Conservation (phyloP, 2,797 vertebrate genomes). For the Molossus alvarezi region DNA sequence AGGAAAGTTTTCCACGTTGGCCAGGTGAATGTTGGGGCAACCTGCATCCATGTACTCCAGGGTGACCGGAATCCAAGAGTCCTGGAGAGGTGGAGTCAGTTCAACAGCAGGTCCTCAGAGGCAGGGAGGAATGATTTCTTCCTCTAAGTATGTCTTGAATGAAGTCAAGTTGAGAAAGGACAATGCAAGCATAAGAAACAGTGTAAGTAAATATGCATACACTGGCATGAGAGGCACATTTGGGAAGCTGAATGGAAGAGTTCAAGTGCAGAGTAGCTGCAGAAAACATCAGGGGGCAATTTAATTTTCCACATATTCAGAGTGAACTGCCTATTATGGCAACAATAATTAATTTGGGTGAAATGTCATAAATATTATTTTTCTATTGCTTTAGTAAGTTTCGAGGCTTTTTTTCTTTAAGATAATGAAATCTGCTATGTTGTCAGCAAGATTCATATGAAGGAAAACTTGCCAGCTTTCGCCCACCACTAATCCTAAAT, state of each 20-base stretch:
- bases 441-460: constrained; percentile 66
- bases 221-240: neutral
- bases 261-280: neutral
- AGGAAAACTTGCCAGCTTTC: constrained; percentile 62
- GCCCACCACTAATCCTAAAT: constrained; percentile 73
- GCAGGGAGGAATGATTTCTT: neutral
- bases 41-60: neutral
- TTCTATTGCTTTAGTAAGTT: constrained; percentile 56
- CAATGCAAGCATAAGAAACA: neutral
- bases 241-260: neutral
- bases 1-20: neutral
- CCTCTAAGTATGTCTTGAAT: neutral
- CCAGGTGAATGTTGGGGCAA: neutral
- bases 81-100: too few species aligned
- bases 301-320: neutral
- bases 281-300: neutral
- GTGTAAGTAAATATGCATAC: neutral
- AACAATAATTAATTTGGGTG: neutral
- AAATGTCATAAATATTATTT: constrained; percentile 49
- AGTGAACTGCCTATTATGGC: neutral
- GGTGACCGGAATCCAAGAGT: neutral
- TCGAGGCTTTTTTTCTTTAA: neutral
- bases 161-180: neutral
- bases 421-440: constrained; percentile 38
- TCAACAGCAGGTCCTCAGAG: neutral